A percentile compares a stretch with the other conserved stretches of the same genome.
Evolutionary conservation across 2,888 invertebrate genomes (phyloP).

Genomic region (Elysia crispata): DNA sequence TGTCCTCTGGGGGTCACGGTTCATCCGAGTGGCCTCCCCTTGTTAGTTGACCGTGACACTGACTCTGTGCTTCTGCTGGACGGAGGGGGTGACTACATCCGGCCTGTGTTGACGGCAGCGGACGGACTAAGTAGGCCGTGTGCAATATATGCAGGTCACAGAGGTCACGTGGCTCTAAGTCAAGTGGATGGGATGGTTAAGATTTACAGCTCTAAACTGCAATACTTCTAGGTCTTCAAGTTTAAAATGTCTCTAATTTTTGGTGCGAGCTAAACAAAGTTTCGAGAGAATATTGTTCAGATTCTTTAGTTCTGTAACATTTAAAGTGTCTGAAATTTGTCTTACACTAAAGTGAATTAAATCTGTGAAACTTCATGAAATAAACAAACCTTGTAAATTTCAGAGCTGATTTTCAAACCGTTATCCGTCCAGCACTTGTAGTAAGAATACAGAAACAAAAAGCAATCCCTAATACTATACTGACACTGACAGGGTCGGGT

Average conservation of each 20-base stretch:
- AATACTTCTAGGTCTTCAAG: slow-evolving; percentile 82
- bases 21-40: slow-evolving; percentile 33
- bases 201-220: slow-evolving; percentile 77
- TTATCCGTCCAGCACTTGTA: too few relatives aligned
- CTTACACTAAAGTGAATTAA: too few relatives aligned
- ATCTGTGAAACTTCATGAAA: too few relatives aligned
- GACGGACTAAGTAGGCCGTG: slow-evolving; percentile 51
- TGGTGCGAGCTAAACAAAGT: too few relatives aligned
- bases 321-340: too few relatives aligned
- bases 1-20: slow-evolving; percentile 53
- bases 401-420: too few relatives aligned
- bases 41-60: slow-evolving; percentile 52
- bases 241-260: slow-evolving; percentile 79
- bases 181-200: slow-evolving; percentile 55
- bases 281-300: too few relatives aligned
- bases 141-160: slow-evolving; percentile 41
- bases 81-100: slow-evolving; percentile 32
- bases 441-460: too few relatives aligned
- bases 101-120: slow-evolving; percentile 35
- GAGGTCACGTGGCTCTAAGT: slow-evolving; percentile 39
- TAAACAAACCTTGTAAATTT: too few relatives aligned
- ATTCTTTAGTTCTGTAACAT: too few relatives aligned
- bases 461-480: too few relatives aligned
- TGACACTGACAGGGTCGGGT: too few relatives aligned
- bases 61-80: slow-evolving; percentile 47